phyloP scores from a whole-genome alignment of 2,113 vertebrate species.

The Crotalus viridis region DNA sequence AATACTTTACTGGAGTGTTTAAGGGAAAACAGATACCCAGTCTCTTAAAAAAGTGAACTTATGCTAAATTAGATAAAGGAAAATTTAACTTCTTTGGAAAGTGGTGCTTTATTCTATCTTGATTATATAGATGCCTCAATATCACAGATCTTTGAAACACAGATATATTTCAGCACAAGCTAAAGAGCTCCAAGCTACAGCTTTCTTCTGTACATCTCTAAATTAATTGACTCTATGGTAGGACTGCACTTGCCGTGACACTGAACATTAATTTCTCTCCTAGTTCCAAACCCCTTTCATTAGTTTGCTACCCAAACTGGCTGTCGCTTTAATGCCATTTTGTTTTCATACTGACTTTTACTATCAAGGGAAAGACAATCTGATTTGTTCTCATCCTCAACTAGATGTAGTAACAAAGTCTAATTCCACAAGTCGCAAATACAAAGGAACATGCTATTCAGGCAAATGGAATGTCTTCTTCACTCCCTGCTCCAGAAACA shows the following conservation, averaged over 20 bases:
- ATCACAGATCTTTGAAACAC: not conserved
- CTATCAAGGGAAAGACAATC: not conserved
- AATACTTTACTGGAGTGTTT: not conserved
- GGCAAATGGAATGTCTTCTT: not conserved
- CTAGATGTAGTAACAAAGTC: not conserved
- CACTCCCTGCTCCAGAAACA: not conserved
- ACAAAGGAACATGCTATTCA: not conserved
- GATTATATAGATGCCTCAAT: not conserved
- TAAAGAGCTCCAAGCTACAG: not conserved
- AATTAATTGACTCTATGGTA: not conserved
- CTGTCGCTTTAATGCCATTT: not conserved
- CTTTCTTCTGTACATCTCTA: not conserved
- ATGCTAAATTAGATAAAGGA: not conserved
- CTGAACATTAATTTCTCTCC: not conserved
- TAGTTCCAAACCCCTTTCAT: not conserved
- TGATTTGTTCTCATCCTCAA: not conserved
- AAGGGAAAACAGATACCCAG: not conserved
- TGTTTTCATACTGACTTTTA: not conserved
- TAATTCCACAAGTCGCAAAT: not conserved
- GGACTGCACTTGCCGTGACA: not conserved
- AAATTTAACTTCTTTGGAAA: not conserved
- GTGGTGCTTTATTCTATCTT: not conserved
- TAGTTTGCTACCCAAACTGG: not conserved
- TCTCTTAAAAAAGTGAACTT: not conserved
- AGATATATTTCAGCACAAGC: not conserved